Conservation (phyloP, 2,888 invertebrate genomes). For the Oligia latruncula region DNA sequence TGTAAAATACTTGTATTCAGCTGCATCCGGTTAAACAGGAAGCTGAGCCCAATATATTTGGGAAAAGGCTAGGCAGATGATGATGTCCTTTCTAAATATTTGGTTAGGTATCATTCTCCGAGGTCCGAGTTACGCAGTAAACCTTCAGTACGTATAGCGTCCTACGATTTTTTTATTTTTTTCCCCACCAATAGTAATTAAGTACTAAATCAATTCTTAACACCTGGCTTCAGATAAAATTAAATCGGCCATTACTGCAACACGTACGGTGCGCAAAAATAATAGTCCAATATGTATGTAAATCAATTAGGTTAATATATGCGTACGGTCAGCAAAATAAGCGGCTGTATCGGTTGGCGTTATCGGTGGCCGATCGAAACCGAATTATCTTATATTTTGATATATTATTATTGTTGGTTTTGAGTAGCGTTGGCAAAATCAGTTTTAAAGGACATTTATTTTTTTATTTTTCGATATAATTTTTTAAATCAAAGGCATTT, state of each 20-base stretch:
- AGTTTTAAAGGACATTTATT: neutral
- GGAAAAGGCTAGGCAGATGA: too few relatives aligned
- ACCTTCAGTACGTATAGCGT: too few relatives aligned
- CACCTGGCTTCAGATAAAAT: conserved; percentile 36
- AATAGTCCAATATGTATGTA: conserved; percentile 58
- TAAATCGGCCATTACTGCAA: conserved; percentile 55
- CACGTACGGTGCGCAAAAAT: conserved; percentile 59
- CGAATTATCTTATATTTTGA: conserved; percentile 59
- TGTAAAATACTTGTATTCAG: too few relatives aligned
- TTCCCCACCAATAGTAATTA: conserved; percentile 1
- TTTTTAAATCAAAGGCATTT: neutral
- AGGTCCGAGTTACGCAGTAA: neutral
- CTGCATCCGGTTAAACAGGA: too few relatives aligned
- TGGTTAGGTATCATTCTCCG: neutral
- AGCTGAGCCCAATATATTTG: too few relatives aligned
- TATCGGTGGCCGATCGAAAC: conserved; percentile 47
- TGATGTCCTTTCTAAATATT: neutral
- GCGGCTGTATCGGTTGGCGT: conserved; percentile 37
- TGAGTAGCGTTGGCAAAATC: conserved; percentile 51
- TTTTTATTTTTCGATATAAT: neutral
- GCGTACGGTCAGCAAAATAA: conserved; percentile 55
- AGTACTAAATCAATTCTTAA: conserved; percentile 7
- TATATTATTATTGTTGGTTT: conserved; percentile 61
- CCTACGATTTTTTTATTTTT: neutral
- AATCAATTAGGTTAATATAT: conserved; percentile 66